phyloP scores from a whole-genome alignment of 2,797 vertebrate genomes.

The Channallabes apus region DNA sequence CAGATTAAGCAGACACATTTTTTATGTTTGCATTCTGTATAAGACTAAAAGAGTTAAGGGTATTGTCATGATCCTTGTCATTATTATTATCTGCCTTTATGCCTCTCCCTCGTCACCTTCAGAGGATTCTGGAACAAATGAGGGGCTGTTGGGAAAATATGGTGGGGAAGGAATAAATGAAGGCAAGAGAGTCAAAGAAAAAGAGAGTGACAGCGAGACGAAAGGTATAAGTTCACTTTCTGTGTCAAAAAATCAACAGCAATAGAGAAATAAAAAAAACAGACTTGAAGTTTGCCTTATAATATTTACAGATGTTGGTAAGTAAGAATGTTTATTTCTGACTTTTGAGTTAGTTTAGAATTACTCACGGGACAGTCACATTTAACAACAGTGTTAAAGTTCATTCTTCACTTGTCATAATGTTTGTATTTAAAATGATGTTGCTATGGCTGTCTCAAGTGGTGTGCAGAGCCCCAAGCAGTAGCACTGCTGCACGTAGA shows the following conservation, averaged over 20 bases:
- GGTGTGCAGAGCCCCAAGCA: not conserved
- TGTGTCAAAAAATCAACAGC: slow-evolving; percentile 4
- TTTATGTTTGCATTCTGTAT: not conserved
- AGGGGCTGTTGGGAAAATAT: slow-evolving; percentile 23
- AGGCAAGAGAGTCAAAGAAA: slow-evolving; percentile 14
- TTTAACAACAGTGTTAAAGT: not conserved
- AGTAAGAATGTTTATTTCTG: not conserved
- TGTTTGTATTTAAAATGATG: not conserved
- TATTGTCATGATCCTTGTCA: slow-evolving; percentile 7
- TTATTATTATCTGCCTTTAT: slow-evolving; percentile 16
- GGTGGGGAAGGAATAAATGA: slow-evolving; percentile 20
- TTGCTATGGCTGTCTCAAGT: not conserved
- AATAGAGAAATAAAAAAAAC: not conserved
- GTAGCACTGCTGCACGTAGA: not conserved
- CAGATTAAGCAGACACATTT: not conserved
- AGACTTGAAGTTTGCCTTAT: not conserved
- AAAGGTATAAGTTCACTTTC: slow-evolving; percentile 26
- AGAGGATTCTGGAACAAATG: slow-evolving; percentile 30
- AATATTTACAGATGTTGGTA: not conserved
- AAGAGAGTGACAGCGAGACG: slow-evolving; percentile 9
- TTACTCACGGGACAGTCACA: not conserved
- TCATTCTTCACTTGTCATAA: not conserved
- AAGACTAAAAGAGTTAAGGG: not conserved
- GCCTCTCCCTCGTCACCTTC: slow-evolving; percentile 7
- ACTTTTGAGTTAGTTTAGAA: not conserved